phyloP scores from a whole-genome alignment of 2,888 invertebrate species.

The Melangyna quadrimaculata region DNA sequence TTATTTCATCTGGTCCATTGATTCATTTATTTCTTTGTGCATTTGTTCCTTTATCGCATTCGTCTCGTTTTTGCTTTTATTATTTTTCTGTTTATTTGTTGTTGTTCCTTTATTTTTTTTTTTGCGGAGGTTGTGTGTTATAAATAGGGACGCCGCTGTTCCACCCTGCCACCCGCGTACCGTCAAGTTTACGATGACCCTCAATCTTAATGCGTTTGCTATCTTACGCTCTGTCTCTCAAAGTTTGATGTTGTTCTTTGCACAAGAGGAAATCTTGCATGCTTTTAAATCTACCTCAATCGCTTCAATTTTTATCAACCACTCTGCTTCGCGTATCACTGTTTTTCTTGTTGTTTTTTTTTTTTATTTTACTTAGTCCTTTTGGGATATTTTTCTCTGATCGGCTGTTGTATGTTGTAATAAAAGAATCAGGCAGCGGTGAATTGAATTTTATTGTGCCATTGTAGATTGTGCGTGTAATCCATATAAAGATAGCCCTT shows the following conservation, averaged over 20 bases:
- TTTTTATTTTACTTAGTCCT: conserved; percentile 5
- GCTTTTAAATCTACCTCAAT: conserved; percentile 62
- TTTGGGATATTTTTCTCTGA: conserved; percentile 6
- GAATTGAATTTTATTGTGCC: conserved; percentile 64
- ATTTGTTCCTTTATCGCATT: conserved; percentile 66
- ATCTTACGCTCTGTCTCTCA: conserved; percentile 68
- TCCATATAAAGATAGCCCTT: conserved; percentile 58
- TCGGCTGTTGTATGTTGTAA: conserved; percentile 13
- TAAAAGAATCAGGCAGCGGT: conserved; percentile 53
- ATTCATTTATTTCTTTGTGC: conserved; percentile 70
- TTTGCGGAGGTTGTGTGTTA: conserved; percentile 43
- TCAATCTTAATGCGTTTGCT: conserved; percentile 69
- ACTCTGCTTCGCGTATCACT: conserved; percentile 49
- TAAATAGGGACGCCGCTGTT: conserved; percentile 30
- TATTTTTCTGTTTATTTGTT: background rate
- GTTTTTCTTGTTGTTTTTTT: conserved; percentile 1
- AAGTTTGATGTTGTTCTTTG: conserved; percentile 48
- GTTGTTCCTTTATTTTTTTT: background rate
- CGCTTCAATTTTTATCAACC: conserved; percentile 67
- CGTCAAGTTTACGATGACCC: background rate
- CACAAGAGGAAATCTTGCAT: conserved; percentile 17
- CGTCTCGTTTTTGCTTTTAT: conserved; percentile 37
- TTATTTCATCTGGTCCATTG: conserved; percentile 72
- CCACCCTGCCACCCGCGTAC: background rate
- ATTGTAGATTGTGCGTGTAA: conserved; percentile 60